These are phyloP conservation scores for Artibeus jamaicensis DNA, from an alignment of 2,797 vertebrate species.

Conservation along the genomic window DNA sequence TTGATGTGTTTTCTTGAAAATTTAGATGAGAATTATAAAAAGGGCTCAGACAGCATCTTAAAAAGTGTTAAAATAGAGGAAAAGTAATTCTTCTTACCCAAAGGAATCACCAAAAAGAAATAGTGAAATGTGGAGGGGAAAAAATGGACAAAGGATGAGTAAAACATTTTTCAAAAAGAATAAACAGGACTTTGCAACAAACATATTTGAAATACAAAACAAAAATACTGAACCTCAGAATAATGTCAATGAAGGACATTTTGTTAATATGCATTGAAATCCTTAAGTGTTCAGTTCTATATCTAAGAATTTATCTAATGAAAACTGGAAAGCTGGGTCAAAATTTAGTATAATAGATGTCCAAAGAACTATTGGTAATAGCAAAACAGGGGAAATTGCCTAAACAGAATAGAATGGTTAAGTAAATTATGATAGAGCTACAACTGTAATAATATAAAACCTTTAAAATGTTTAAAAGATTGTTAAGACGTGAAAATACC, in stretches of 20 bases:
- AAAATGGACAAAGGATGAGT: not conserved
- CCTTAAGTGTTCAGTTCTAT: not conserved
- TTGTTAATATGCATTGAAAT: not conserved
- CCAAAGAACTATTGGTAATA: constrained; percentile 20
- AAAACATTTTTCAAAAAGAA: not conserved
- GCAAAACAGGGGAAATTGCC: not conserved
- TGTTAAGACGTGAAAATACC: not conserved
- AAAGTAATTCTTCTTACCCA: not conserved
- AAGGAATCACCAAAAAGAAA: constrained; percentile 34
- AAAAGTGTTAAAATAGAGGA: not conserved
- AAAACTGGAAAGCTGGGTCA: not conserved
- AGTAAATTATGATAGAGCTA: not conserved
- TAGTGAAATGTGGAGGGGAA: not conserved
- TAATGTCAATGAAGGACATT: not conserved
- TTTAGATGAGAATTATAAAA: constrained; percentile 15
- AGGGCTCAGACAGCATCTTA: not conserved
- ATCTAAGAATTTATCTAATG: not conserved
- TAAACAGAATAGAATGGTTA: constrained; percentile 3
- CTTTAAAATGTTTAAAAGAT: constrained; percentile 18
- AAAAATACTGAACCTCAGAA: constrained; percentile 33
- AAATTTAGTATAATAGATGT: not conserved
- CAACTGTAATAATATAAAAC: not conserved
- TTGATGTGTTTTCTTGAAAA: not conserved
- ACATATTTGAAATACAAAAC: not conserved
- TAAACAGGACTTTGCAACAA: not conserved